Base-by-base conservation (phyloP, 2,888 invertebrate genomes). In the Pediacus dermestoides region DNA sequence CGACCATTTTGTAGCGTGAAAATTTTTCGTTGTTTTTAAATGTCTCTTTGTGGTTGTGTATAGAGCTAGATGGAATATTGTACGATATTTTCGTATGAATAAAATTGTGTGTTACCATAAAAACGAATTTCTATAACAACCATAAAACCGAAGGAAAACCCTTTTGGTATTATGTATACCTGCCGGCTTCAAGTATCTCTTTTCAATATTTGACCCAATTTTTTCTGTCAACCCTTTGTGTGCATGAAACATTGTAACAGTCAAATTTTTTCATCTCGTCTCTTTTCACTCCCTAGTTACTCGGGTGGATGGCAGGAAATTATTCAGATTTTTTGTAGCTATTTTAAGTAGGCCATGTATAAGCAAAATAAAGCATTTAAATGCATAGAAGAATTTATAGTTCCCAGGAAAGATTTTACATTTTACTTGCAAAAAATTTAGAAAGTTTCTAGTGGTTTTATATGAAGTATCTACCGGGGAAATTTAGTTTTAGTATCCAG, bases 341-440 rank as follows among this genome's bases (percentile, higher is more conserved):
- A 34, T 32, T 26, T 46, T 45, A 40, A 46, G 30, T 34, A 42
- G 38, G 42, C 46, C 34, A 42, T 50, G 50, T 49, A 51, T 54
- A 57, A 52, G 54, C 58, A 57, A 64, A 67, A 59, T 63, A 61
- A 64, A 64, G 57, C 67, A 67, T 68, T 68, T 67, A 68, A 68
- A 68, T 68, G 68, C 68, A 68, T 68, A 55, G 64, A 62, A 60
- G 55, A 61, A 60, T 66, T 67, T 66, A 66, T 66, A 60, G 61
- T 64, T 66, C 61, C 64, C 64, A 49, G 44, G 62, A 61, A 63
- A 55, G 57, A 58, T 52, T 54, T 55, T 48, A 53, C 52, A 58
- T 57, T 58, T 58, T 44, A 41, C 44, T 52, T 14, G 51, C 58
- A 53, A 62, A 64, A 63, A 62, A 62, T 54, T 56, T 63, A 58